These are phyloP conservation scores for Lasiurus cinereus DNA, from an alignment of 2,113 vertebrate species.

Conservation along the genomic window DNA sequence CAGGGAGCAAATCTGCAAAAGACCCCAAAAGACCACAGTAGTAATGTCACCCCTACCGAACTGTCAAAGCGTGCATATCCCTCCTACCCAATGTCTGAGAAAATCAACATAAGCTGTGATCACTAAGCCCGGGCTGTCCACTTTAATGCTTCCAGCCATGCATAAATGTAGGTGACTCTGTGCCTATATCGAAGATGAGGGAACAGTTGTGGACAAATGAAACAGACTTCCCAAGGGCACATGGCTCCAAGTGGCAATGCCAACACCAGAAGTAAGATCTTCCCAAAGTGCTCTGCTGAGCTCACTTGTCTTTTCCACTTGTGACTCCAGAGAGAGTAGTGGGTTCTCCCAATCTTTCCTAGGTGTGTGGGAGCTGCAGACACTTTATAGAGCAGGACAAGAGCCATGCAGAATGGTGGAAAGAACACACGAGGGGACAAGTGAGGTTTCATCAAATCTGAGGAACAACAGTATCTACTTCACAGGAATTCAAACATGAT, in stretches of 20 bases:
- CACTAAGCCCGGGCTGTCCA: neutral
- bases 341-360: neutral
- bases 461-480: neutral
- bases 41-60: neutral
- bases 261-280: neutral
- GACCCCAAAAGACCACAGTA: neutral
- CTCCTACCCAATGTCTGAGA: neutral
- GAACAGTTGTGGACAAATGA: neutral
- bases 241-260: neutral
- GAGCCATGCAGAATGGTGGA: neutral
- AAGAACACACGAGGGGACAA: neutral
- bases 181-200: neutral
- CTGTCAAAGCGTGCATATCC: accelerated
- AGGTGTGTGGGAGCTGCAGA: neutral
- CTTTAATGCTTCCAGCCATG: neutral
- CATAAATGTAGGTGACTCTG: neutral
- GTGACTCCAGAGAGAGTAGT: neutral
- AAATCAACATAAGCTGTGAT: neutral
- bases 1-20: constrained; percentile 91
- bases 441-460: no score
- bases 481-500: neutral
- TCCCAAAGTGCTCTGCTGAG: neutral
- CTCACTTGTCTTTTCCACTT: neutral
- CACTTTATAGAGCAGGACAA: neutral
- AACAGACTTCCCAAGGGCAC: neutral